Conservation (phyloP, 2,797 vertebrate genomes). For the Diplodus sargus region DNA sequence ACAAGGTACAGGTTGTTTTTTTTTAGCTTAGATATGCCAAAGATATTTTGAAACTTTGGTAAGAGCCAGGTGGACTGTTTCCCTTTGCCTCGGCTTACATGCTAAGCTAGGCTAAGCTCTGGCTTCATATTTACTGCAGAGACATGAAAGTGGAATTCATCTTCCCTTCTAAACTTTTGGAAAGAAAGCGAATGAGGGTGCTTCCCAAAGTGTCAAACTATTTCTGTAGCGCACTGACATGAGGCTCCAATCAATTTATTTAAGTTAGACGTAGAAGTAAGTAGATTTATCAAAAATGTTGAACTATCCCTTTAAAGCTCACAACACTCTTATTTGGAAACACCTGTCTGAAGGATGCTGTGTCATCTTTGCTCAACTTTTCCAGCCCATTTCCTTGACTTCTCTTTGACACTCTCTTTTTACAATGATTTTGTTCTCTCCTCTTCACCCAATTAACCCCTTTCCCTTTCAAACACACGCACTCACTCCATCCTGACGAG, state of each 20-base stretch:
- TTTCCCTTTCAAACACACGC: conserved; percentile 2
- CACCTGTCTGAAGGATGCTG: conserved; percentile 3
- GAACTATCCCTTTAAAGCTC: background rate
- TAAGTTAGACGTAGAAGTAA: background rate
- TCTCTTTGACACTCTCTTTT: background rate
- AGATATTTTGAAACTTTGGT: background rate
- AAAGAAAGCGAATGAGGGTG: too few species aligned
- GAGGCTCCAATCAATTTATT: background rate
- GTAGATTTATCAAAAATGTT: background rate
- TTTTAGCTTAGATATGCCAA: background rate
- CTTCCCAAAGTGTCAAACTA: background rate
- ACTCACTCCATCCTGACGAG: background rate
- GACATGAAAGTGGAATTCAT: background rate
- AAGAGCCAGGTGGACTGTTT: background rate
- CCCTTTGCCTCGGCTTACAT: background rate
- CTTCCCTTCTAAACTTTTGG: background rate
- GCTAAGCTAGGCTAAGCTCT: conserved; percentile 7
- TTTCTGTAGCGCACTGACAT: background rate
- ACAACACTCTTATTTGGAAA: background rate
- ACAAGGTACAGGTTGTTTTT: too few species aligned
- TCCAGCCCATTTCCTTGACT: conserved; percentile 5
- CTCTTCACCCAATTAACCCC: background rate
- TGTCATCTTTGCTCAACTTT: conserved; percentile 11
- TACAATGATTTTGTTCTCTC: background rate
- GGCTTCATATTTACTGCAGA: background rate